These are phyloP conservation scores for Nothobranchius furzeri DNA, from an alignment of 2,113 vertebrate species.

Conservation along the genomic window DNA sequence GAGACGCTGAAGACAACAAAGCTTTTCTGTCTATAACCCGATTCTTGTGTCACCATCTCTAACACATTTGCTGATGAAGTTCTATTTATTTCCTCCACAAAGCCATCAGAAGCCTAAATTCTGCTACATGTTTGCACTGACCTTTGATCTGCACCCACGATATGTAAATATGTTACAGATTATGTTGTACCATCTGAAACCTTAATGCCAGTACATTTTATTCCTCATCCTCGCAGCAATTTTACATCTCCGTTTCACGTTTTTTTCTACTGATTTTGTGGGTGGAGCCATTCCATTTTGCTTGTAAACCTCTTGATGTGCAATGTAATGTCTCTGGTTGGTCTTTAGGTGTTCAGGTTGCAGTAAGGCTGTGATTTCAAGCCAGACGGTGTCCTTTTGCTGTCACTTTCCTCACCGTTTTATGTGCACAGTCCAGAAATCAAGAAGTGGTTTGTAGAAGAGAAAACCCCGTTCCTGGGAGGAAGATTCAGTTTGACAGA, in stretches of 20 bases:
- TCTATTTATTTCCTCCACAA: slow-evolving; percentile 16
- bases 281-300: slow-evolving; percentile 60
- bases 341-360: slow-evolving; percentile 33
- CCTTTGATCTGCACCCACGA: slow-evolving; percentile 15
- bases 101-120: slow-evolving; percentile 5
- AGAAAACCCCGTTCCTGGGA: slow-evolving; percentile 34
- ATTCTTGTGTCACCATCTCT: neutral
- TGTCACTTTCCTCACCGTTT: slow-evolving; percentile 10
- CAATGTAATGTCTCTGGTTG: slow-evolving; percentile 42
- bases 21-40: neutral
- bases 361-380: slow-evolving; percentile 20
- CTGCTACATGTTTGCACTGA: slow-evolving; percentile 18
- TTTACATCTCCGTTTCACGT: slow-evolving; percentile 18
- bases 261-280: neutral
- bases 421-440: neutral
- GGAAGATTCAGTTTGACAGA: slow-evolving; percentile 11
- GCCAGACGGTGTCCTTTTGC: slow-evolving; percentile 18
- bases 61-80: neutral
- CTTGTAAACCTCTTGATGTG: slow-evolving; percentile 43
- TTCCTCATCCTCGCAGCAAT: slow-evolving; percentile 23
- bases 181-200: slow-evolving; percentile 18
- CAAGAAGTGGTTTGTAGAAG: slow-evolving; percentile 21
- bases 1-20: slow-evolving; percentile 15
- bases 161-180: slow-evolving; percentile 28
- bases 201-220: slow-evolving; percentile 30